Evolutionary conservation across 2,888 invertebrate genomes (phyloP), one percentile per base, ranked within the genome.

Genomic region (Anaspis maculata): DNA sequence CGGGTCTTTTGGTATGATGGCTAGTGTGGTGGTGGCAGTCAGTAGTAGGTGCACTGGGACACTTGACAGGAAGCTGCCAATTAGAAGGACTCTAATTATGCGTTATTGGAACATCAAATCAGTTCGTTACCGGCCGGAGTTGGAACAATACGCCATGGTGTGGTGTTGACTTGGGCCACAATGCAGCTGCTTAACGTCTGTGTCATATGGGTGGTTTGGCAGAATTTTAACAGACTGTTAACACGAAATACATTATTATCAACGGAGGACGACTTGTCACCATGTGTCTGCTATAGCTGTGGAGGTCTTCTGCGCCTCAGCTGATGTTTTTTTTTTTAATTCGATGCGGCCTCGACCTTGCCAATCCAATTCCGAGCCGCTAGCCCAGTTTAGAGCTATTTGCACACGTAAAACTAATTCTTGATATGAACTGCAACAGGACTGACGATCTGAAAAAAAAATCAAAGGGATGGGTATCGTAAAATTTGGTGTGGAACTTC

Each of bases 171-270:
- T 37, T 46, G 49, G 52, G 40, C 51, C 36, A 42, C 44, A 39
- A 27, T 45, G 49, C 54, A 57, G 53, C 53, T 56, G 55, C 42
- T 44, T 34, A 34, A 42, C 45, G 46, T 45, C 44, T 46, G 45
- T 51, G 49, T 53, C 53, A 49, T 49, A 55, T 56, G 54, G 54
- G 51, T 51, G 47, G 51, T 54, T 55, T 52, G 52, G 51, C 54
- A 48, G 49, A 57, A 53, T 52, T 52, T 55, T 55, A 56, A 56
- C 56, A 56, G 57, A 52, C 53, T 56, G 56, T 57, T 57, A 56
- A 56, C 55, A 56, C 52, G 46, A 51, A 52, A 48, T 48, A 42
- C 46, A 49, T 53, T 52, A 52, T 49, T 51, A 50, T 50, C 42
- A 44, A 38, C 39, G n/a, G n/a, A n/a, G n/a, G n/a, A n/a, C n/a